Base-by-base conservation (phyloP, 2,888 invertebrate genomes). In the Brachylomia viminalis region DNA sequence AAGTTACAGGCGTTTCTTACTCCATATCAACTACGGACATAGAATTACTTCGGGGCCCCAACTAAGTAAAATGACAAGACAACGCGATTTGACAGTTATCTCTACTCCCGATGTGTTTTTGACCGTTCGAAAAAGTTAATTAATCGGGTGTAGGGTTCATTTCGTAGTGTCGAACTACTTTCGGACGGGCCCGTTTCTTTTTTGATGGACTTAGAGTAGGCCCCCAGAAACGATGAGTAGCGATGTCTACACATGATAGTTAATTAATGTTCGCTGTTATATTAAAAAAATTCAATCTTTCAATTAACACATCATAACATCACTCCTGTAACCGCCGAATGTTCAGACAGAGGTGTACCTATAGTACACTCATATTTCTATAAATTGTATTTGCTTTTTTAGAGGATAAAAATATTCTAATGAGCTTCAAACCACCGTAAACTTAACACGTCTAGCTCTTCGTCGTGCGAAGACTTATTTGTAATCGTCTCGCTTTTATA, bases 401-500 rank as follows among this genome's bases (percentile, higher is more conserved):
- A 42, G 23, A 33, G 3, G 49, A 52, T 66, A 59, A 52, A 75
- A 59, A 59, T 61, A 56, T 45, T 33, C 8, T 11, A 56, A 30
- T 38, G 59, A 71, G 73, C 38, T 67, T 54, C 3, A 81, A 77
- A 59, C 52, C 59, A 27, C 66, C 75, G 27, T 69, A 56, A 80
- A 75, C 61, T 54, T 70, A 59, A 62, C 68, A 56, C 56, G 72
- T 72, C 30, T 17, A 72, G 54, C 59, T 33, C 7, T 17, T 27
- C 56, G 38, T 11, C 75, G 76, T 73, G 59, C 66, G 69, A 77
- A 72, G 62, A 66, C 49, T 80, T 70, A 62, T 75, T 73, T 75
- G 67, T 85, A 56, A 66, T 61, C 58, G 74, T 76, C 70, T 80
- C 80, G 83, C 66, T 70, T 45, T 73, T 79, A 66, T 74, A 75